These are phyloP conservation scores for Pocillopora damicornis DNA, from an alignment of 64 coral and sea anemone genomes.

Conservation along the genomic window DNA sequence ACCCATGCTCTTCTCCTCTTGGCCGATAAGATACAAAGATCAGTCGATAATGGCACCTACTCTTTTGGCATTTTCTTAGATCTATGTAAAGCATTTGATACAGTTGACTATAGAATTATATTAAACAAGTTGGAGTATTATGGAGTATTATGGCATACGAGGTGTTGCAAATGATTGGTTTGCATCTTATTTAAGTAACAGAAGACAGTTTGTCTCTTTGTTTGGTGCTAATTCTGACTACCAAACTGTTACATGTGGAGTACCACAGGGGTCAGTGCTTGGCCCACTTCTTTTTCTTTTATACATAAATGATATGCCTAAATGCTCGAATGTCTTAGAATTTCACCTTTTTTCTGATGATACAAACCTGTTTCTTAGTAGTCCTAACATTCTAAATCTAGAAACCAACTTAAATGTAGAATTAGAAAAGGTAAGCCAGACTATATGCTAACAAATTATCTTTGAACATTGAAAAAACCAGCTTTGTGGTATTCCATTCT, in stretches of 20 bases:
- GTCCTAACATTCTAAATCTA: neutral
- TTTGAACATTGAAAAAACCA: too few relatives aligned
- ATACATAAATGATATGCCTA: constrained; percentile 18
- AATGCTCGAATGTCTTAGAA: constrained; percentile 5
- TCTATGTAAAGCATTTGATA: neutral
- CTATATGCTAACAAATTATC: too few relatives aligned
- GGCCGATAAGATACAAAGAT: constrained; percentile 12
- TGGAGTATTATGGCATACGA: neutral
- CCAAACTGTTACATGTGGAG: too few relatives aligned
- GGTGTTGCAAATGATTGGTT: neutral
- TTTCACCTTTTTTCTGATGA: constrained; percentile 42
- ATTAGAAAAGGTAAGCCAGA: too few relatives aligned
- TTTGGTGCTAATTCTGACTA: too few relatives aligned
- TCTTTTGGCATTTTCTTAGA: constrained; percentile 44
- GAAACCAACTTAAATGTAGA: too few relatives aligned
- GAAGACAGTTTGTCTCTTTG: too few relatives aligned
- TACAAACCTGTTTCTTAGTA: constrained; percentile 24
- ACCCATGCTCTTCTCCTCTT: constrained; percentile 3
- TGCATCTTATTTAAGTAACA: too few relatives aligned
- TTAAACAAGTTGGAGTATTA: neutral
- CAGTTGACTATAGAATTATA: neutral
- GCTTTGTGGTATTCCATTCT: too few relatives aligned
- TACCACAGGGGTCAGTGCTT: too few relatives aligned
- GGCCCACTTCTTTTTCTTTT: neutral
- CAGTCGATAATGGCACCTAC: constrained; percentile 8